These are phyloP conservation scores for Smutsia temminckii DNA, from an alignment of 2,797 vertebrate genomes.

Conservation along the genomic window DNA sequence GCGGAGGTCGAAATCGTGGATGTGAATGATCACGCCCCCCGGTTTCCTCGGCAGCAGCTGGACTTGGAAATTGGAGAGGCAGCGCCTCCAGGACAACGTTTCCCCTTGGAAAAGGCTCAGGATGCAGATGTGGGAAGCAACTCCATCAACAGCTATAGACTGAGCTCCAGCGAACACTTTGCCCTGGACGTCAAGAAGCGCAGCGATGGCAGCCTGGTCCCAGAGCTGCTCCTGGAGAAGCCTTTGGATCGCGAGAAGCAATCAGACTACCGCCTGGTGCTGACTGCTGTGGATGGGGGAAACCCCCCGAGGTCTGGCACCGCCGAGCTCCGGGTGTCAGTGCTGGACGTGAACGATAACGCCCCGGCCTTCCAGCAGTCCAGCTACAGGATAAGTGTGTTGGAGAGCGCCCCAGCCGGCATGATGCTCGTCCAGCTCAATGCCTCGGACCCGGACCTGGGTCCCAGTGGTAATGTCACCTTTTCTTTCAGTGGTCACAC, in stretches of 20 bases:
- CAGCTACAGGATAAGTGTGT: constrained; percentile 76
- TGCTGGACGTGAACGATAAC: constrained; percentile 83
- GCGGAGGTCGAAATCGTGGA: constrained; percentile 81
- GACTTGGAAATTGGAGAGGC: constrained; percentile 80
- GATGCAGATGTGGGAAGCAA: constrained; percentile 78
- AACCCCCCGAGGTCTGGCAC: constrained; percentile 78
- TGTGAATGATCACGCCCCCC: constrained; percentile 81
- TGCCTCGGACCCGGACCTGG: constrained; percentile 78
- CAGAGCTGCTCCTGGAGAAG: constrained; percentile 80
- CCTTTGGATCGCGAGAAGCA: constrained; percentile 79
- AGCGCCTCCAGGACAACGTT: constrained; percentile 75
- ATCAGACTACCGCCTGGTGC: constrained; percentile 73
- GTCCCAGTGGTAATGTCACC: constrained; percentile 77
- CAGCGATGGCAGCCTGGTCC: constrained; percentile 79
- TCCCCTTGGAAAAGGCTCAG: constrained; percentile 80
- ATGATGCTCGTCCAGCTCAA: constrained; percentile 78
- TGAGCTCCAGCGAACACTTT: constrained; percentile 79
- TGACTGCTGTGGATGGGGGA: constrained; percentile 79
- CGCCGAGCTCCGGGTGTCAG: constrained; percentile 75
- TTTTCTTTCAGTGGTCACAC: constrained; percentile 82
- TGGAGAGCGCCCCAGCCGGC: constrained; percentile 75
- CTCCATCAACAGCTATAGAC: constrained; percentile 79
- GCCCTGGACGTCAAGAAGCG: constrained; percentile 86
- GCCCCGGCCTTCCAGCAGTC: constrained; percentile 80
- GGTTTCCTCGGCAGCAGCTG: constrained; percentile 75